These are phyloP conservation scores for Iselma pallidipennis DNA, from an alignment of 2,888 invertebrate species.

Conservation along the genomic window DNA sequence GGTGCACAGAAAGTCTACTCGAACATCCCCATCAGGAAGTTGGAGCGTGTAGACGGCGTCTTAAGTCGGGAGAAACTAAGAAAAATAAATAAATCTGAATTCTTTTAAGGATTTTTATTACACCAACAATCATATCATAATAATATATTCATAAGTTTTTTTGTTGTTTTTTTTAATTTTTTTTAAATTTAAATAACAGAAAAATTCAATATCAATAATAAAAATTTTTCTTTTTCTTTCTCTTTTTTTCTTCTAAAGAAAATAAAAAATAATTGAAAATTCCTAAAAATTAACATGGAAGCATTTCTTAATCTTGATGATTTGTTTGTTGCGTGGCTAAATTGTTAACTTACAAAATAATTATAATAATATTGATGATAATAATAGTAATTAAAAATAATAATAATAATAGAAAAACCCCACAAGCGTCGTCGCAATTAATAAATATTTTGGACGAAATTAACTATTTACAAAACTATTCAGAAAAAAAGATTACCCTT, in stretches of 20 bases:
- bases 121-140: constrained; percentile 59
- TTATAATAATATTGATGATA: not conserved
- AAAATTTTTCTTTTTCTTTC: no score
- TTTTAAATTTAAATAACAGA: constrained; percentile 55
- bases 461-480: constrained; percentile 36
- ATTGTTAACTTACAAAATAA: not conserved
- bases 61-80: no score
- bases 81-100: not conserved
- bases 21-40: no score
- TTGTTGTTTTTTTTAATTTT: constrained; percentile 31
- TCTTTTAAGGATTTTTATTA: constrained; percentile 49
- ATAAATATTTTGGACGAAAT: constrained; percentile 31
- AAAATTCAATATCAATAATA: constrained; percentile 55
- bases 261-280: constrained; percentile 46
- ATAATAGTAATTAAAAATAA: not conserved
- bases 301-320: constrained; percentile 45
- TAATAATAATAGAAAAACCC: constrained; percentile 38
- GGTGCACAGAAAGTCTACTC: no score
- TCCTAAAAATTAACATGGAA: constrained; percentile 51
- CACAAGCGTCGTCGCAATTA: constrained; percentile 46
- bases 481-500: constrained; percentile 44
- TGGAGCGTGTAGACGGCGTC: no score
- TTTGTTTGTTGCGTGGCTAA: constrained; percentile 46
- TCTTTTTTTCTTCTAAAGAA: no score
- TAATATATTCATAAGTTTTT: constrained; percentile 29